Conservation (phyloP, 2,113 vertebrate species). For the Morone chrysops region DNA sequence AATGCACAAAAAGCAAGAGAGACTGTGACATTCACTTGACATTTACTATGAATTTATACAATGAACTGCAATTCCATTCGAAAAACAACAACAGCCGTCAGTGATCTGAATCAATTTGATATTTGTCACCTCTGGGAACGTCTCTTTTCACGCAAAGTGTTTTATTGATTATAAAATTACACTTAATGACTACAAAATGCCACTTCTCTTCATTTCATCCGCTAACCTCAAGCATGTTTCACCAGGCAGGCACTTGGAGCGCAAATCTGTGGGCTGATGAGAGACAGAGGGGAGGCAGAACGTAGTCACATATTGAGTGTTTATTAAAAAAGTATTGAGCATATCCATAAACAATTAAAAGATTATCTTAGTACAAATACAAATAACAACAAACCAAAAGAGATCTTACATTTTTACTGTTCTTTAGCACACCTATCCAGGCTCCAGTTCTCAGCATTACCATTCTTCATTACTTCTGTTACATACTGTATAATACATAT, state of each 20-base stretch:
- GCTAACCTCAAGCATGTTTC: conserved; percentile 3
- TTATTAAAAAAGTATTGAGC: neutral
- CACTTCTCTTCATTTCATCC: conserved; percentile 6
- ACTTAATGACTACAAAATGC: conserved; percentile 33
- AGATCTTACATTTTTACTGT: too few relatives aligned
- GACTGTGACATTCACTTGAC: conserved; percentile 49
- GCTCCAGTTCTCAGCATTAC: too few relatives aligned
- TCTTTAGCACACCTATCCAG: too few relatives aligned
- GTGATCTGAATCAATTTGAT: conserved; percentile 29
- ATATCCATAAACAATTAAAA: neutral
- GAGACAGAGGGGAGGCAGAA: neutral
- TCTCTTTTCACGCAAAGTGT: conserved; percentile 2
- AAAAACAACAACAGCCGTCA: conserved; percentile 3
- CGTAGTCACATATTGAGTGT: neutral
- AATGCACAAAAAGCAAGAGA: conserved; percentile 29
- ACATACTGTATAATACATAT: too few relatives aligned
- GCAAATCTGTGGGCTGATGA: neutral
- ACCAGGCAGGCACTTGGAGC: neutral
- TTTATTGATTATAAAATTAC: conserved; percentile 46
- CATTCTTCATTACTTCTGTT: too few relatives aligned
- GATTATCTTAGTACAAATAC: neutral
- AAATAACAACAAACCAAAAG: neutral
- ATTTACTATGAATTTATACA: conserved; percentile 37
- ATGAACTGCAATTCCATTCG: conserved; percentile 27
- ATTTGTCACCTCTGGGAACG: conserved; percentile 6